These are phyloP conservation scores for Diprion similis DNA, from an alignment of 1,140 invertebrate species.

Conservation along the genomic window DNA sequence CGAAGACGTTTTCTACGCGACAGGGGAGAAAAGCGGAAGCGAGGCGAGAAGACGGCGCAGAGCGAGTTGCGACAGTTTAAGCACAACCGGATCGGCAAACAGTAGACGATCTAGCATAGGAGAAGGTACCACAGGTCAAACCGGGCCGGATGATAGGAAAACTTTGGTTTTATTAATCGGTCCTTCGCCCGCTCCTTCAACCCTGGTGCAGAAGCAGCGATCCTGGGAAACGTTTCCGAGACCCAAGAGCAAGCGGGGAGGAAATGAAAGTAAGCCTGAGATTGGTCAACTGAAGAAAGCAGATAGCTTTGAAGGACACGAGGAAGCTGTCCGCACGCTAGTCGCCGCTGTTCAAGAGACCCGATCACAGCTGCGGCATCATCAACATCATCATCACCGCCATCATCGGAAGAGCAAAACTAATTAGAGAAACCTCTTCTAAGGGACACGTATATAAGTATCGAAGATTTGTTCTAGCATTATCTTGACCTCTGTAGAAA, in stretches of 20 bases:
- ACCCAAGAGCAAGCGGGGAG: constrained; percentile 58
- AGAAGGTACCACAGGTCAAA: constrained; percentile 53
- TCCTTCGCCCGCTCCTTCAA: constrained; percentile 54
- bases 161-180: constrained; percentile 61
- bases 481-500: background rate
- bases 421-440: constrained; percentile 41
- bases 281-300: constrained; percentile 65
- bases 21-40: constrained; percentile 37
- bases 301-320: constrained; percentile 75
- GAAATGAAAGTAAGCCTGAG: constrained; percentile 29
- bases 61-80: constrained; percentile 56
- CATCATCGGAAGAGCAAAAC: constrained; percentile 60
- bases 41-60: constrained; percentile 43
- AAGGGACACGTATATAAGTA: background rate
- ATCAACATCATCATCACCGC: constrained; percentile 54
- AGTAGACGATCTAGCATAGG: constrained; percentile 61
- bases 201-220: constrained; percentile 67
- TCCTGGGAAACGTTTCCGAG: constrained; percentile 73
- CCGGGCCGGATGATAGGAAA: constrained; percentile 57
- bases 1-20: constrained; percentile 67
- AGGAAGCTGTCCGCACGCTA: constrained; percentile 74
- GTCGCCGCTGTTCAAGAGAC: constrained; percentile 77
- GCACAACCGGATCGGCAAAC: constrained; percentile 56
- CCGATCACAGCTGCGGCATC: constrained; percentile 56
- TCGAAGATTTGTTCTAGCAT: background rate